Percentiles rank a stretch among this genome's conserved stretches.
Conservation (phyloP, 2,888 invertebrate genomes). For the Phalangium opilio region DNA sequence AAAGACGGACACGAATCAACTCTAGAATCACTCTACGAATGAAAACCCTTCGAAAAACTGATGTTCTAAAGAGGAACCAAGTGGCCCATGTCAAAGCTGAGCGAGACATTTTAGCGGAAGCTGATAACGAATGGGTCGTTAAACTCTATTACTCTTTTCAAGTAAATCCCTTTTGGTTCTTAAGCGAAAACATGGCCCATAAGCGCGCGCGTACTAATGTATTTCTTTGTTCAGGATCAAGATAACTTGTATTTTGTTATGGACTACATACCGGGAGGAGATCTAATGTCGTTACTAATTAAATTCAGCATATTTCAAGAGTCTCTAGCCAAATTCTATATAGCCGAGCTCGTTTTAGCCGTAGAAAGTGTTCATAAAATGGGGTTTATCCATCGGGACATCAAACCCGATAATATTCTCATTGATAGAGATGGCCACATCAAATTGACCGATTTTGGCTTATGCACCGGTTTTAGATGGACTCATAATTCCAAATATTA, state of each 20-base stretch:
- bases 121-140: slow-evolving; percentile 99
- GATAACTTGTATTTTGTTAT: slow-evolving; percentile 97
- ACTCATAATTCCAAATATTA: slow-evolving; percentile 99
- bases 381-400: slow-evolving; percentile 89
- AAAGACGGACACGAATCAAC: slow-evolving; percentile 80
- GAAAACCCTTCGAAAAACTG: slow-evolving; percentile 92
- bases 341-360: slow-evolving; percentile 86
- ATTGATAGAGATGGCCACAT: slow-evolving; percentile 97
- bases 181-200: no score
- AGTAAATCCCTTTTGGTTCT: slow-evolving; percentile 21
- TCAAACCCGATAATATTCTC: slow-evolving; percentile 98
- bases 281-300: slow-evolving; percentile 94
- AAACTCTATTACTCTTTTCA: slow-evolving; percentile 95
- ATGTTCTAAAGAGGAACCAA: slow-evolving; percentile 90
- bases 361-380: slow-evolving; percentile 99
- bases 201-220: no score
- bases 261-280: slow-evolving; percentile 99
- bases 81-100: slow-evolving; percentile 99
- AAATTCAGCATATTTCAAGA: slow-evolving; percentile 85
- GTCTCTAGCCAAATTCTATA: slow-evolving; percentile 35
- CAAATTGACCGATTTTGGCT: slow-evolving; percentile 95
- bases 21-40: no score
- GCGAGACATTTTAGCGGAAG: slow-evolving; percentile 95
- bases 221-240: slow-evolving; percentile 57
- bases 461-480: slow-evolving; percentile 98